Conservation (phyloP, 2,797 vertebrate genomes). For the Hybognathus amarus region DNA sequence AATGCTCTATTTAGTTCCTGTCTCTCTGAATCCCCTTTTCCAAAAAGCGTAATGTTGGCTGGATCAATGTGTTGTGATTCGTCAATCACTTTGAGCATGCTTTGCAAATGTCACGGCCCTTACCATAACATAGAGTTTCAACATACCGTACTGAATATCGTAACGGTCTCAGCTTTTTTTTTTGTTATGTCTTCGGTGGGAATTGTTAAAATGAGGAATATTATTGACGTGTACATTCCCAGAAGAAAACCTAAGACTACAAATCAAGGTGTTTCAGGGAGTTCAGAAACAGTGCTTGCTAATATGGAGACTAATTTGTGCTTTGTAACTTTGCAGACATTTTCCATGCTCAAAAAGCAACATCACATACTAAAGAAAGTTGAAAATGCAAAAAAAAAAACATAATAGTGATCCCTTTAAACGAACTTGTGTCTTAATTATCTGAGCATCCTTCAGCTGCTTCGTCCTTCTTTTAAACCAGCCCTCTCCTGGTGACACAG, state of each 20-base stretch:
- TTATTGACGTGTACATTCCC: background rate
- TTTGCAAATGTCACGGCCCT: background rate
- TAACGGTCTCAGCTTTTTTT: background rate
- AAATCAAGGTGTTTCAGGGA: background rate
- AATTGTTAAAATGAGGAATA: background rate
- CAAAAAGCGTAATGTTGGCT: background rate
- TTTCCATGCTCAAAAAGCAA: background rate
- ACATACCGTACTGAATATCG: background rate
- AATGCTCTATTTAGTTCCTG: background rate
- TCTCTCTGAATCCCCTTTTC: background rate
- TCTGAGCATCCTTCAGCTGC: slow-evolving; percentile 1
- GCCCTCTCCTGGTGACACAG: slow-evolving; percentile 32
- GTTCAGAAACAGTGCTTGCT: background rate
- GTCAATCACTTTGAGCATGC: background rate
- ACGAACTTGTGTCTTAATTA: background rate
- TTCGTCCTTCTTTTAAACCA: slow-evolving; percentile 20
- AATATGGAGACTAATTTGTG: background rate
- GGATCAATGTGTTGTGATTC: background rate
- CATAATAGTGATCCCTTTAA: background rate
- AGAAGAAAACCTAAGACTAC: background rate
- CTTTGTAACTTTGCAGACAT: background rate
- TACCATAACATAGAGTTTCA: background rate
- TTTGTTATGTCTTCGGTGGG: background rate
- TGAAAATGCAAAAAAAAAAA: background rate
- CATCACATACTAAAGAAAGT: background rate